phyloP scores from a whole-genome alignment of 2,888 invertebrate genomes.

The Margaritifera margaritifera region DNA sequence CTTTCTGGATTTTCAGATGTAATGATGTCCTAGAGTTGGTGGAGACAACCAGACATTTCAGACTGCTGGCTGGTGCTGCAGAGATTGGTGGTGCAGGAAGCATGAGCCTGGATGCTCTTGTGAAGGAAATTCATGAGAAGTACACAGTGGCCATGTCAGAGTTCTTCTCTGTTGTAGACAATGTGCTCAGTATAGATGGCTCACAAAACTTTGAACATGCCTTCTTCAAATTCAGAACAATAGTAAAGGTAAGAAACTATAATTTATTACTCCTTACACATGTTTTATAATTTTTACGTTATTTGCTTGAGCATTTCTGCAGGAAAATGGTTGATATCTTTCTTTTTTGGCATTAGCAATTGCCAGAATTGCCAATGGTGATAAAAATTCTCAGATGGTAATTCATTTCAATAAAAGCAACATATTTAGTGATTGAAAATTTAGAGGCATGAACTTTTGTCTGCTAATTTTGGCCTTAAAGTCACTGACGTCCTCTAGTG shows the following conservation, averaged over 20 bases:
- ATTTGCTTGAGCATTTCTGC: too few species aligned
- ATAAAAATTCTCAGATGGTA: too few species aligned
- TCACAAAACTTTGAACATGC: conserved; percentile 70
- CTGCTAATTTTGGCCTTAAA: too few species aligned
- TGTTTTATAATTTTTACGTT: not conserved
- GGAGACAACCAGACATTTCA: conserved; percentile 72
- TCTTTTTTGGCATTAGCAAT: too few species aligned
- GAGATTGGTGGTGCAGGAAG: conserved; percentile 72
- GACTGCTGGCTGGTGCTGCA: conserved; percentile 69
- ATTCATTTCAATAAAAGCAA: too few species aligned
- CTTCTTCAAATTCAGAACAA: conserved; percentile 70
- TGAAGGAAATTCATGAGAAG: conserved; percentile 69
- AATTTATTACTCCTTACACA: not conserved
- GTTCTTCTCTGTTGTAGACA: conserved; percentile 68
- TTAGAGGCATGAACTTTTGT: too few species aligned
- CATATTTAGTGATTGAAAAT: too few species aligned
- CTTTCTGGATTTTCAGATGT: conserved; percentile 56
- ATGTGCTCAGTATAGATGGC: conserved; percentile 70
- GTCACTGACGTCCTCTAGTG: too few species aligned
- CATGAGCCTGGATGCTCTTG: conserved; percentile 70
- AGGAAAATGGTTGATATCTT: too few species aligned
- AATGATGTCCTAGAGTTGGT: conserved; percentile 73
- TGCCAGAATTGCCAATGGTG: too few species aligned
- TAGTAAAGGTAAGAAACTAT: conserved; percentile 65
- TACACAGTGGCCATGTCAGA: conserved; percentile 67